These are phyloP conservation scores for Caradrina clavipalpis DNA, from an alignment of 2,888 invertebrate genomes.

Conservation along the genomic window DNA sequence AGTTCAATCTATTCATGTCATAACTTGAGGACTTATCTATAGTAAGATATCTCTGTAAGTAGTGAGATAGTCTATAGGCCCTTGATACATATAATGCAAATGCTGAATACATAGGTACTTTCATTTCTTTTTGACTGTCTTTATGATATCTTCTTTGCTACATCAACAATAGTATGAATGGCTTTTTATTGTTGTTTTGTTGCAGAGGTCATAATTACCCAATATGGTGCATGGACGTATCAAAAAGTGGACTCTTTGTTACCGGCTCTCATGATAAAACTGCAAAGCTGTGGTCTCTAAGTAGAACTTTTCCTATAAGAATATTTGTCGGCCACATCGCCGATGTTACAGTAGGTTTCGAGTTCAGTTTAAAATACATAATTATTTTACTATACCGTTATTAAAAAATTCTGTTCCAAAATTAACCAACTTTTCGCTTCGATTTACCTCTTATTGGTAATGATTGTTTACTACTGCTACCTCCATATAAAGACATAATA, in stretches of 20 bases:
- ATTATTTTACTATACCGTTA: too few relatives aligned
- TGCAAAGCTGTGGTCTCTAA: conserved; percentile 95
- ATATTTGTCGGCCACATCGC: conserved; percentile 97
- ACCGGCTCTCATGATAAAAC: conserved; percentile 96
- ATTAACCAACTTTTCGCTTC: too few relatives aligned
- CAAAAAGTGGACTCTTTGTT: conserved; percentile 92
- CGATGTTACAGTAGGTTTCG: conserved; percentile 94
- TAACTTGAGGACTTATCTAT: neutral
- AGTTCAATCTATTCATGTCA: neutral
- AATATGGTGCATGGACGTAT: conserved; percentile 96
- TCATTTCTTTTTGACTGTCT: too few relatives aligned
- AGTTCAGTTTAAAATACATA: neutral
- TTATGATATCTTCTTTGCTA: too few relatives aligned
- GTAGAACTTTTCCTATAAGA: conserved; percentile 95
- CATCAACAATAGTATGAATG: neutral
- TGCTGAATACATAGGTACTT: too few relatives aligned
- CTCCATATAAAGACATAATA: too few relatives aligned
- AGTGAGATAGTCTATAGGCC: too few relatives aligned
- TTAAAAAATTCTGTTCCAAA: too few relatives aligned
- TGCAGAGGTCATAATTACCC: conserved; percentile 96
- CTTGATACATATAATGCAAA: too few relatives aligned
- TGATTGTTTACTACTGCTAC: too few relatives aligned
- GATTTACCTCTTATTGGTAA: too few relatives aligned
- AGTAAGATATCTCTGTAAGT: neutral
- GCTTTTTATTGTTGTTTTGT: conserved; percentile 44